Evolutionary conservation across 1,140 invertebrate species (phyloP).

Genomic region (Panagrolaimus sp.): DNA sequence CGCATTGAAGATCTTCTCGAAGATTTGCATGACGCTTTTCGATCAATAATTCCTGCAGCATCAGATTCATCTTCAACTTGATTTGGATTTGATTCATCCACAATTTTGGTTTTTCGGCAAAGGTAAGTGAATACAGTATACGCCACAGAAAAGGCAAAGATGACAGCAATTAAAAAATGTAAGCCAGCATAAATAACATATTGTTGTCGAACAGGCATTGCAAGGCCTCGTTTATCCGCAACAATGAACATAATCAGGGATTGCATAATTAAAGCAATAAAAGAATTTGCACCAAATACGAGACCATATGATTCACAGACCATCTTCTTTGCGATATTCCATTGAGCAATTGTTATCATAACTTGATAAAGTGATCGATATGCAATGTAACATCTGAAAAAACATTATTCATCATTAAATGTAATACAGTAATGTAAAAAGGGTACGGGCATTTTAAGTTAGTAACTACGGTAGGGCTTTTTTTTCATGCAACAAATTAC

Average conservation of each 20-base stretch:
- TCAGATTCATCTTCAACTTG: conserved; percentile 2
- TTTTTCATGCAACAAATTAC: too few species aligned
- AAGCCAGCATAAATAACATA: conserved; percentile 34
- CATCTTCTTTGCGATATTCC: conserved; percentile 56
- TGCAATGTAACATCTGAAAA: conserved; percentile 50
- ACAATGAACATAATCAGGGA: conserved; percentile 51
- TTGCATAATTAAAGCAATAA: conserved; percentile 54
- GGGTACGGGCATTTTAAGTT: too few species aligned
- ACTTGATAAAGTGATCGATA: conserved; percentile 57
- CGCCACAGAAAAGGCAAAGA: conserved; percentile 30
- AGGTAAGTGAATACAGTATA: conserved; percentile 33
- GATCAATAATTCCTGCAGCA: background rate
- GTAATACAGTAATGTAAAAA: too few species aligned
- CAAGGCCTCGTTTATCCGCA: conserved; percentile 50
- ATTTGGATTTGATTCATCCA: background rate
- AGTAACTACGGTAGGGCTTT: too few species aligned
- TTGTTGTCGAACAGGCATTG: conserved; percentile 47
- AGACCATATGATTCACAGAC: conserved; percentile 55
- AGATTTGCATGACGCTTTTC: background rate
- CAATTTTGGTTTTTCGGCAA: conserved; percentile 23
- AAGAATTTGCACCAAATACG: conserved; percentile 58
- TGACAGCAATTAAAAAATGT: conserved; percentile 31
- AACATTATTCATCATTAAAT: background rate
- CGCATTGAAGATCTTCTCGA: background rate
- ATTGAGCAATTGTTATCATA: conserved; percentile 59